Percentiles rank a stretch among this genome's conserved stretches.
Conservation (phyloP, 2,113 vertebrate species). For the Gobiocypris rarus region DNA sequence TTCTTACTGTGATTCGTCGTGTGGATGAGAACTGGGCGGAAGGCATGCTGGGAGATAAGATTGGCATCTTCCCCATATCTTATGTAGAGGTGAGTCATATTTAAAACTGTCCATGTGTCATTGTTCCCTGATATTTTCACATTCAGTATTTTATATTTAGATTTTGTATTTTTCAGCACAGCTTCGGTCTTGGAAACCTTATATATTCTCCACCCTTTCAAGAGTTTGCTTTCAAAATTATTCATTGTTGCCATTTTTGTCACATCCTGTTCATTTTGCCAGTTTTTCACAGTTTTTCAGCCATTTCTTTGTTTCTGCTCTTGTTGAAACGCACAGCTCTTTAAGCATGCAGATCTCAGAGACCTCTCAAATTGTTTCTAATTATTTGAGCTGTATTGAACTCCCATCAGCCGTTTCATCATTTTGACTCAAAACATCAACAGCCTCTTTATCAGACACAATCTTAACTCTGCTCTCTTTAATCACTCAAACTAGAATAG, state of each 20-base stretch:
- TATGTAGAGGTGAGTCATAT: constrained; percentile 91
- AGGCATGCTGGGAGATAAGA: constrained; percentile 98
- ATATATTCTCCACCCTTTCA: neutral
- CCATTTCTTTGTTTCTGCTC: neutral
- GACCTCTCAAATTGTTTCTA: neutral
- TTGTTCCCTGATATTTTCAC: neutral
- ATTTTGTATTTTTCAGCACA: neutral
- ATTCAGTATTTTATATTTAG: constrained; percentile 2
- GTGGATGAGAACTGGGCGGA: constrained; percentile 99
- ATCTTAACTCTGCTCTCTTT: neutral
- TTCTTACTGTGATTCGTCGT: constrained; percentile 96
- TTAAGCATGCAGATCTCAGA: neutral
- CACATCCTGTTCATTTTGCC: neutral
- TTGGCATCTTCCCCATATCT: constrained; percentile 98
- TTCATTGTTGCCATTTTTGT: neutral
- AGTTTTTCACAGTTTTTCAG: neutral
- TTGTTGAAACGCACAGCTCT: neutral
- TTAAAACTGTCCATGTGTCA: too few species aligned
- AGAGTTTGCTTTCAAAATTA: neutral
- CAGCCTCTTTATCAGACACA: neutral
- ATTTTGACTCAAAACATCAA: neutral
- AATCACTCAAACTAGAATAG: neutral
- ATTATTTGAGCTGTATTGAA: constrained; percentile 6
- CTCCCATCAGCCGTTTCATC: neutral
- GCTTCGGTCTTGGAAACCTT: neutral